Evolutionary conservation across 2,888 invertebrate genomes (phyloP).

Genomic region (Arge pagana): DNA sequence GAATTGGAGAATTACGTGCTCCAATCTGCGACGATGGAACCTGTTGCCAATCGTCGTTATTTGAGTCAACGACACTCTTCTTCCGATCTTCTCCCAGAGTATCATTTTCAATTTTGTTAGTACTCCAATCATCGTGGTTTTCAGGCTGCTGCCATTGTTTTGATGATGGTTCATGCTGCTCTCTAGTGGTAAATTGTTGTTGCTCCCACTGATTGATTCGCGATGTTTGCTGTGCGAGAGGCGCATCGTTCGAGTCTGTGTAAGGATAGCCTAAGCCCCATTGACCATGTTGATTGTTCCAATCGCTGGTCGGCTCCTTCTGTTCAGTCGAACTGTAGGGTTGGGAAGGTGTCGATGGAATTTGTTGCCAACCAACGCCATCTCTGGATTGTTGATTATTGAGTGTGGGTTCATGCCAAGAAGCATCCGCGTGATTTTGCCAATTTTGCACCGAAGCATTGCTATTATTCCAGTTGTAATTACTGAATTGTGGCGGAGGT

Average conservation of each 20-base stretch:
- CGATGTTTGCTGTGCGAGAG: constrained; percentile 34
- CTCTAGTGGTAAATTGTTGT: constrained; percentile 22
- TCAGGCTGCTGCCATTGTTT: constrained; percentile 20
- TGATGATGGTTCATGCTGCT: background rate
- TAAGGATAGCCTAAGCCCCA: constrained; percentile 31
- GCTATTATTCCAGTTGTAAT: constrained; percentile 43
- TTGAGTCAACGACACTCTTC: constrained; percentile 21
- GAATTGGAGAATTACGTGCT: too few relatives aligned
- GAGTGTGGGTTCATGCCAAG: constrained; percentile 42
- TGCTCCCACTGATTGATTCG: constrained; percentile 35
- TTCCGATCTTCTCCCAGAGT: constrained; percentile 29
- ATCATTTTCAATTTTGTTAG: constrained; percentile 23
- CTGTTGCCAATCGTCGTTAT: constrained; percentile 37
- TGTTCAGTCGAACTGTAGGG: constrained; percentile 22
- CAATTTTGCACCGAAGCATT: constrained; percentile 35
- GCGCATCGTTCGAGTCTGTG: background rate
- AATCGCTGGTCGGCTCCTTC: constrained; percentile 35
- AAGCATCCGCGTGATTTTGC: constrained; percentile 42
- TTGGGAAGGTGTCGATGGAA: constrained; percentile 27
- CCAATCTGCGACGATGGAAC: constrained; percentile 35
- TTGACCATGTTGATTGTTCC: constrained; percentile 36
- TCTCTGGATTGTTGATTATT: constrained; percentile 37
- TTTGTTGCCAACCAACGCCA: constrained; percentile 34
- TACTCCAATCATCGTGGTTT: constrained; percentile 26
- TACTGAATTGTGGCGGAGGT: constrained; percentile 32